phyloP scores from a whole-genome alignment of 2,888 invertebrate species.

The Tenthredo distinguenda region DNA sequence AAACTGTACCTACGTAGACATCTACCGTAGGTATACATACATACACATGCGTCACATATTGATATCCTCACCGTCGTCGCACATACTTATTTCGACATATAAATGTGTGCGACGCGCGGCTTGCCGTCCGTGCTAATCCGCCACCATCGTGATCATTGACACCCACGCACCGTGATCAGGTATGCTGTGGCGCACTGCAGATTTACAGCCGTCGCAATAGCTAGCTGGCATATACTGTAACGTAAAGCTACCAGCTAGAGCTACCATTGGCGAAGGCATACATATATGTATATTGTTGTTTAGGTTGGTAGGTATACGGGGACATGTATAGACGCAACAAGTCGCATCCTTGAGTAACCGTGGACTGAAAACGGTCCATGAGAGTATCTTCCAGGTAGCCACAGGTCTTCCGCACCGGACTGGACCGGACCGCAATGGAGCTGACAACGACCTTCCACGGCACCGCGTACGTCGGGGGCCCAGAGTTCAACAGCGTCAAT shows the following conservation, averaged over 20 bases:
- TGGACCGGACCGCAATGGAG: not conserved
- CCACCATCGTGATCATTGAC: conserved; percentile 48
- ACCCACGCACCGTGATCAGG: conserved; percentile 46
- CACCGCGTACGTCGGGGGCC: not conserved
- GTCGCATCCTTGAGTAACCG: conserved; percentile 1
- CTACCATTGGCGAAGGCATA: conserved; percentile 9
- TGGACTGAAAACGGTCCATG: not conserved
- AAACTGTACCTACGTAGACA: conserved; percentile 19
- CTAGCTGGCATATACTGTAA: not conserved
- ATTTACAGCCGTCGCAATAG: conserved; percentile 45
- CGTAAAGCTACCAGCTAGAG: not conserved
- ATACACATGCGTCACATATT: not conserved
- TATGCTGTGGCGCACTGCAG: conserved; percentile 30
- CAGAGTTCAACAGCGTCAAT: conserved; percentile 41
- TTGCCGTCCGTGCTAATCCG: conserved; percentile 43
- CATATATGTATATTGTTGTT: not conserved
- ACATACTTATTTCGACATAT: not conserved
- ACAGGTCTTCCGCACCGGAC: not conserved
- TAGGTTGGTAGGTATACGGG: not conserved
- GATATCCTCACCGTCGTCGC: not conserved
- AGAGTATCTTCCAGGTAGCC: conserved; percentile 1
- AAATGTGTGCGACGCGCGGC: conserved; percentile 10
- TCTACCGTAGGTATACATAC: not conserved
- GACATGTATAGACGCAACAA: not conserved
- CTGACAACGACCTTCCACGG: conserved; percentile 23